A percentile compares a stretch with the other conserved stretches of the same genome.
phyloP scores from a whole-genome alignment of 2,888 invertebrate genomes.

The Epinotia demarniana region DNA sequence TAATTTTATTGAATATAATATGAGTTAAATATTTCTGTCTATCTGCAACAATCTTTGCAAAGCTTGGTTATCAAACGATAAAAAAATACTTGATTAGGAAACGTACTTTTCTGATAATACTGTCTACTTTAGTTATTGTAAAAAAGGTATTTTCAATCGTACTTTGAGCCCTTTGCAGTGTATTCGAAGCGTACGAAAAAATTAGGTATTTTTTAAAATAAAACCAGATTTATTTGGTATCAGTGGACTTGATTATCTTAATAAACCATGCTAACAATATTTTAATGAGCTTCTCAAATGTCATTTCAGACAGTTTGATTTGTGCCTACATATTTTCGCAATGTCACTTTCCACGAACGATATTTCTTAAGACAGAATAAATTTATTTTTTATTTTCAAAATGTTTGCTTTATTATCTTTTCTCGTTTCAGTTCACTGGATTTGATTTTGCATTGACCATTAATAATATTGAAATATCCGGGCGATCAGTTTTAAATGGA shows the following conservation, averaged over 20 bases:
- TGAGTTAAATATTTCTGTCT: too few relatives aligned
- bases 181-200: too few relatives aligned
- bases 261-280: not conserved
- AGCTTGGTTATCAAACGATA: too few relatives aligned
- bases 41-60: too few relatives aligned
- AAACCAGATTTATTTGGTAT: not conserved
- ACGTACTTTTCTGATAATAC: too few relatives aligned
- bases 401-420: conserved; percentile 13
- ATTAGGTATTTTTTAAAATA: not conserved
- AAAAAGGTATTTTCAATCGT: too few relatives aligned
- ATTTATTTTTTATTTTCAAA: conserved; percentile 24
- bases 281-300: conserved; percentile 9
- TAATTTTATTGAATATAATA: too few relatives aligned
- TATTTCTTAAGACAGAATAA: conserved; percentile 22
- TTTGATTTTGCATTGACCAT: not conserved
- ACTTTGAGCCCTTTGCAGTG: too few relatives aligned
- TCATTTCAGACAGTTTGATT: not conserved
- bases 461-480: not conserved
- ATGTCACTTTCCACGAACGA: not conserved
- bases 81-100: too few relatives aligned
- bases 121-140: too few relatives aligned
- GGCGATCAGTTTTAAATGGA: not conserved
- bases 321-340: not conserved
- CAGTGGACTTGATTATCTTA: not conserved
- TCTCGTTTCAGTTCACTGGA: conserved; percentile 2